Evolutionary conservation across 2,797 vertebrate genomes (phyloP), one percentile per base, ranked within the genome.

Genomic region (Odontamblyopus lacepedii): DNA sequence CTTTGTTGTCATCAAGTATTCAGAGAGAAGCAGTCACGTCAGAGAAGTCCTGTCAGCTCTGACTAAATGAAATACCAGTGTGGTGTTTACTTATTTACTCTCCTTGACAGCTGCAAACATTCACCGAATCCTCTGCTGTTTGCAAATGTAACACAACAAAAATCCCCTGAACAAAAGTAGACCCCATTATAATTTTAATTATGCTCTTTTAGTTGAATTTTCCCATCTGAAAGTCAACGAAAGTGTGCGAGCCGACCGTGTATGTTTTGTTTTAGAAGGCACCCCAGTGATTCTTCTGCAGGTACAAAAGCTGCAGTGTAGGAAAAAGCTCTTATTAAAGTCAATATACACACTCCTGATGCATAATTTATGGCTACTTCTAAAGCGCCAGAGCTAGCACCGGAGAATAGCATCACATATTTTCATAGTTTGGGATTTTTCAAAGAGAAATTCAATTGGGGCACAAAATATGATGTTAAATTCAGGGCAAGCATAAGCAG

Each of bases 291-390:
- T 89, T 93, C 77, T 85, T 73, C 83, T 57, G 82, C 90, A 92
- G 90, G 88, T 92, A 94, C 86, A 93, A 93, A 93, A 83, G 86
- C 88, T 81, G 83, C 78, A 83, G 78, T 86, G 83, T 89, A 89
- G 86, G 86, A 93, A 93, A 88, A 87, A 87, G 90, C 85, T 91
- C 85, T 91, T 92, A 92, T 93, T 93, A 92, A 92, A 94, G 93
- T 93, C 90, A 94, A 93, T 93, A 93, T 91, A 91, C 91, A 93
- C 92, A 91, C 91, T 92, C 90, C 86, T 92, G 85, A 92, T 94
- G 92, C 92, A 94, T 94, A 94, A 94, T 94, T 94, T 94, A 95
- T 95, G 83, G 75, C 72, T 85, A 87, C 86, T 89, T 93, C 90
- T 92, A 88, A 89, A 88, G 89, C 78, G 90, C 88, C 88, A 88